Conservation (phyloP, 2,888 invertebrate species). For the Trachelus tabidus region DNA sequence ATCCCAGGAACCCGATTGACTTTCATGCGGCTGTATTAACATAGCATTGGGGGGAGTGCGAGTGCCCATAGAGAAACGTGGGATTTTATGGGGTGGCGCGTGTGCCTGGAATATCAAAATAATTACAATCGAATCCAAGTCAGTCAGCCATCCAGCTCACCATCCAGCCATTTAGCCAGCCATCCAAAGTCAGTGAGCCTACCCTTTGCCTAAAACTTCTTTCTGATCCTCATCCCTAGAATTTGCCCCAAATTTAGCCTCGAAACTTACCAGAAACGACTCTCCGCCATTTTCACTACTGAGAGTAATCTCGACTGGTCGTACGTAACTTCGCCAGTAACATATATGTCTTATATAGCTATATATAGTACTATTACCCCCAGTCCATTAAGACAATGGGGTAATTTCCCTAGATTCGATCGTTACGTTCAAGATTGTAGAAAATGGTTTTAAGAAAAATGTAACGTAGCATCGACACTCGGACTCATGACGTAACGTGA, state of each 20-base stretch:
- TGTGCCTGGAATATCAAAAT: slow-evolving; percentile 3
- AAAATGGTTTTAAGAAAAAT: background rate
- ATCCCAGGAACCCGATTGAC: background rate
- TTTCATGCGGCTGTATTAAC: background rate
- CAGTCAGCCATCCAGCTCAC: background rate
- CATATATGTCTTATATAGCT: background rate
- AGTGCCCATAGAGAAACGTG: background rate
- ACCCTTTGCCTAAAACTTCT: background rate
- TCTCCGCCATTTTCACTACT: background rate
- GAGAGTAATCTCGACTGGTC: background rate
- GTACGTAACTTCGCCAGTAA: background rate
- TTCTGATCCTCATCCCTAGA: background rate
- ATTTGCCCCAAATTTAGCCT: background rate
- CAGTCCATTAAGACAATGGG: background rate
- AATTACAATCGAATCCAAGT: background rate
- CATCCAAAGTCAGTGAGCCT: background rate
- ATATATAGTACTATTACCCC: background rate
- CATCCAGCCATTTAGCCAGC: too few relatives aligned
- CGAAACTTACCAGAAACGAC: background rate
- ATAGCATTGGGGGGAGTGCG: background rate
- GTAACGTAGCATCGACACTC: background rate
- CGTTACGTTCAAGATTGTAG: background rate
- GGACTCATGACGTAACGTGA: background rate
- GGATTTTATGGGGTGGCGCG: slow-evolving; percentile 2
- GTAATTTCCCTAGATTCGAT: background rate